Base-by-base conservation (phyloP, 2,888 invertebrate genomes). In the Sesia bembeciformis region DNA sequence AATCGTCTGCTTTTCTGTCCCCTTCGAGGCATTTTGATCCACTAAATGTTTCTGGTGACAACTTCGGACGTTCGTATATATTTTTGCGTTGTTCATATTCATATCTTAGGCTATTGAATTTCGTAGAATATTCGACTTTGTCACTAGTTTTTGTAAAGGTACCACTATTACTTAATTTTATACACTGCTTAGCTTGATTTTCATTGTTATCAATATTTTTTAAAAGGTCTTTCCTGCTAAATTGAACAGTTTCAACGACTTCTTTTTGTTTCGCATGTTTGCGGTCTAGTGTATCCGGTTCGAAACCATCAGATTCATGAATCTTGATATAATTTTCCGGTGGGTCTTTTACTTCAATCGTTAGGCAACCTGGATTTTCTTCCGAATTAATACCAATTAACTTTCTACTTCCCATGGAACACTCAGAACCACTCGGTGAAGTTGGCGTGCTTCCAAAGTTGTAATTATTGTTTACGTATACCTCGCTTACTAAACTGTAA, bases 271-370 rank as follows among this genome's bases (percentile, higher is more conserved):
- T 89, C 3, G 70, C 92, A 50, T 94, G 93, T 70, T 96, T 96
- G 40, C 96, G 90, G 68, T 96, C 96, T 55, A 96, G 85, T 0
- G 96, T 96, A 62, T 96, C 96, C 0, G 96, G 96, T 75, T 96
- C 96, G 66, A 95, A 96, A 54, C 93, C 93, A 65, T 95, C 95
- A 3, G 95, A 95, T 68, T 96, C 96, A 56, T 94, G 92, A 52
- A 94, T 93, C 67, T 91, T 92, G 4, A 93, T 92, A 62, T 94
- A 94, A 68, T 95, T 94, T 64, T 94, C 93, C 0, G 95, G 93
- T 38, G 95, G 93, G 74, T 96, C 96, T 72, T 94, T 94, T 0
- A 96, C 94, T 84, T 95, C 95, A 58, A 96, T 96, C 40, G 95
- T 94, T 69, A 96, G 87, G 66, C 94, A 95, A 4, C 96, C 96